Evolutionary conservation across 1,140 invertebrate species (phyloP).

Genomic region (Samia ricini): DNA sequence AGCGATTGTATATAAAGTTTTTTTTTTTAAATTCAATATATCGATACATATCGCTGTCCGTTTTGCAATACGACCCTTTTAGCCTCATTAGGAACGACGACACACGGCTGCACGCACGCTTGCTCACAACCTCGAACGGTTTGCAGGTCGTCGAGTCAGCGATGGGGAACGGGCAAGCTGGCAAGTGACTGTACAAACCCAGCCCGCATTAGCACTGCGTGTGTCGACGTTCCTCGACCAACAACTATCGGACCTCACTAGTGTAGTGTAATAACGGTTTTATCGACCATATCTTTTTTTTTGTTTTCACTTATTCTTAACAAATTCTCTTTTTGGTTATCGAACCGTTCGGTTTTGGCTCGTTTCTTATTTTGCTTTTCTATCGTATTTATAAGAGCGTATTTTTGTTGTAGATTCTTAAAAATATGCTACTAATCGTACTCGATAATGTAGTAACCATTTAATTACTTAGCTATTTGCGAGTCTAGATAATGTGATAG

Average conservation of each 20-base stretch:
- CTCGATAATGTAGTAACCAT: too few relatives aligned
- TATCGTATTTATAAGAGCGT: background rate
- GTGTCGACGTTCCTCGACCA: slow-evolving; percentile 71
- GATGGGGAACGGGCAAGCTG: slow-evolving; percentile 60
- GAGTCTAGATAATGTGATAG: too few relatives aligned
- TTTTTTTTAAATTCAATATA: background rate
- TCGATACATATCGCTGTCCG: slow-evolving; percentile 10
- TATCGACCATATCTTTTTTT: slow-evolving; percentile 30
- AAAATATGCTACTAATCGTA: too few relatives aligned
- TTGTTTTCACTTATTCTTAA: slow-evolving; percentile 34
- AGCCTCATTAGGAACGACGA: slow-evolving; percentile 72
- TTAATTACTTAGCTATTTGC: too few relatives aligned
- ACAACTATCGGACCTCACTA: slow-evolving; percentile 70
- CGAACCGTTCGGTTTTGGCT: slow-evolving; percentile 15
- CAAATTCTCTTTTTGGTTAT: slow-evolving; percentile 21
- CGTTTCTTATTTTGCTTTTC: background rate
- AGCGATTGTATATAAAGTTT: background rate
- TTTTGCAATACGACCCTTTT: slow-evolving; percentile 31
- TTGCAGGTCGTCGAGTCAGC: slow-evolving; percentile 64
- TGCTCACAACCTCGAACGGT: slow-evolving; percentile 55
- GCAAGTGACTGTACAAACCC: slow-evolving; percentile 54
- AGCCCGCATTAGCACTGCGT: slow-evolving; percentile 48
- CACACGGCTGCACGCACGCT: slow-evolving; percentile 68
- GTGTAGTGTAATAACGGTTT: slow-evolving; percentile 58
- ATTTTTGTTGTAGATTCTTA: too few relatives aligned